Evolutionary conservation across 2,113 vertebrate species (phyloP).

Genomic region (Aramus guarauna): DNA sequence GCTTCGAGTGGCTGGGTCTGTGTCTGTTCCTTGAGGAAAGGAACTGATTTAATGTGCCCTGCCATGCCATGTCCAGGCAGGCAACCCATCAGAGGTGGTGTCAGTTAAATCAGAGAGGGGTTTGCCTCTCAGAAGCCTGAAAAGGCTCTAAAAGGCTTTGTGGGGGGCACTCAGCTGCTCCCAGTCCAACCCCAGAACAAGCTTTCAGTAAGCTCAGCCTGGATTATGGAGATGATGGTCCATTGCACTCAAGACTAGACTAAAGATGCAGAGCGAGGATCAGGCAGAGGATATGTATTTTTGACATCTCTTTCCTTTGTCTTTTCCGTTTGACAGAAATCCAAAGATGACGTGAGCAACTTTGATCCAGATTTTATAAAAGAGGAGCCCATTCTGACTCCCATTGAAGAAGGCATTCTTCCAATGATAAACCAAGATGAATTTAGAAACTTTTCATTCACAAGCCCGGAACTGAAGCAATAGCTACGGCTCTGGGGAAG

Average conservation of each 20-base stretch:
- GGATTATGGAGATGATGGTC: neutral
- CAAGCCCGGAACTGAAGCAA: slow-evolving; percentile 79
- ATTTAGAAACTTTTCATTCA: slow-evolving; percentile 94
- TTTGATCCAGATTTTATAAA: slow-evolving; percentile 98
- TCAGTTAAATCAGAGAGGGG: neutral
- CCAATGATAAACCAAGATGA: slow-evolving; percentile 93
- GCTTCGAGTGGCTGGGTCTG: neutral
- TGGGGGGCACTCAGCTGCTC: neutral
- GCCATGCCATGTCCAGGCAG: neutral
- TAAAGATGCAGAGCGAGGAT: neutral
- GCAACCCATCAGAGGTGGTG: neutral
- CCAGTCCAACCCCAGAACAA: neutral
- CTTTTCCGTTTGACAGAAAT: slow-evolving; percentile 82
- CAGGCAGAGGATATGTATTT: neutral
- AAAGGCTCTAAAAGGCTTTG: neutral
- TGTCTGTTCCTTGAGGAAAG: neutral
- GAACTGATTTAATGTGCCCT: neutral
- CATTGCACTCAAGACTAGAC: neutral
- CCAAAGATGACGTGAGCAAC: slow-evolving; percentile 94
- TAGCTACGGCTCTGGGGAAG: slow-evolving; percentile 29
- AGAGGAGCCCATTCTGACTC: slow-evolving; percentile 92
- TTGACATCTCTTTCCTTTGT: slow-evolving; percentile 16
- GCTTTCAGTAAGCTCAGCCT: neutral
- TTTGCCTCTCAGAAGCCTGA: neutral
- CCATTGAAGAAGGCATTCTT: slow-evolving; percentile 88